Evolutionary conservation across 2,797 vertebrate genomes (phyloP).

Genomic region (Melanotaenia boesemani): DNA sequence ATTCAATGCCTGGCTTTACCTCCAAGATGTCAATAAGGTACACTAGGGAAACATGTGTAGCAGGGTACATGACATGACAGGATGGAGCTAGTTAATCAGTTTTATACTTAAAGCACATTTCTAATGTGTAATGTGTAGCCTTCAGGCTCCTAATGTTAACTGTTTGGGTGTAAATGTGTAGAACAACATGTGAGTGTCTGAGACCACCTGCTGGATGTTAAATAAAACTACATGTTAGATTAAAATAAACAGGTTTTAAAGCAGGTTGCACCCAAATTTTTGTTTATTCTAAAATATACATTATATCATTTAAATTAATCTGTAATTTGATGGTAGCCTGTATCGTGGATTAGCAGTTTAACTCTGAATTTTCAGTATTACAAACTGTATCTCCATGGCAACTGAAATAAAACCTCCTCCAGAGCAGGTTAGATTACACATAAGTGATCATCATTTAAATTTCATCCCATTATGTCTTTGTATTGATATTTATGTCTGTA

Average conservation of each 20-base stretch:
- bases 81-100: neutral
- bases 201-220: constrained; percentile 45
- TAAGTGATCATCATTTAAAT: too few species aligned
- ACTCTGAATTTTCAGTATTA: too few species aligned
- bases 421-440: too few species aligned
- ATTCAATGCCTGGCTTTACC: constrained; percentile 96
- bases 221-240: constrained; percentile 30
- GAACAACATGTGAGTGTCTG: constrained; percentile 13
- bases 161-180: neutral
- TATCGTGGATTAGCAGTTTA: too few species aligned
- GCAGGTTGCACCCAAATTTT: neutral
- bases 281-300: too few species aligned
- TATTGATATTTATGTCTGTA: too few species aligned
- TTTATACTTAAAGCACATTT: neutral
- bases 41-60: neutral
- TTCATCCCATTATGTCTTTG: too few species aligned
- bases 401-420: too few species aligned
- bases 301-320: too few species aligned
- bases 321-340: too few species aligned
- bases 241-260: neutral
- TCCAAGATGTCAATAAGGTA: constrained; percentile 96
- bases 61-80: neutral
- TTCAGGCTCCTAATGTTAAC: neutral
- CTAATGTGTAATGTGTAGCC: neutral
- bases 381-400: too few species aligned